Base-by-base conservation (phyloP, 2,113 vertebrate species). In the Siniperca knerii region DNA sequence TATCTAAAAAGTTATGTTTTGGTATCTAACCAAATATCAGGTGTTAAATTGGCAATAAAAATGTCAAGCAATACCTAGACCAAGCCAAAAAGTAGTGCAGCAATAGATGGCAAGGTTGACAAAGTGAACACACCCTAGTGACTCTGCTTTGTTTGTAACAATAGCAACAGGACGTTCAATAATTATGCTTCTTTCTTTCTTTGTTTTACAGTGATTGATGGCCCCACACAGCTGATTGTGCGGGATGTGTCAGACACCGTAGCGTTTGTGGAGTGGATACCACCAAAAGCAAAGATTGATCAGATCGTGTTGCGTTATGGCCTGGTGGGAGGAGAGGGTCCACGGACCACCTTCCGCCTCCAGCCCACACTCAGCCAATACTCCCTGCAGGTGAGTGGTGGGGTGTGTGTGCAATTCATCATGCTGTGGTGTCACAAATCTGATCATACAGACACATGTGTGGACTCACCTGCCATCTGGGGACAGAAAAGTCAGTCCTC, bases 281-380 rank as follows among this genome's bases (percentile, higher is more conserved):
- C 97, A 0, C 97, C 98, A 0, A 97, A 96, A 4, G 97, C 98
- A 81, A 98, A 96, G 94, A 97, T 99, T 21, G 98, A 99, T 15
- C 95, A 98, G 94, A 97, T 99, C 46, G 94, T 98, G 83, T 81
- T 99, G 90, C 97, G 97, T 76, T 99, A 98, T 0, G 97, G 97
- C 81, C 94, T 98, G 61, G 93, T 95, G 4, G 97, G 96, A 0
- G 96, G 96, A 16, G 96, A 97, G 78, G 97, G 97, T 0, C 97
- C 97, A 0, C 96, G 94, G 77, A 98, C 98, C 68, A 97, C 96
- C 33, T 98, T 99, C 94, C 97, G 97, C 78, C 96, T 99, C 37
- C 98, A 98, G 95, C 97, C 98, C 12, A 97, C 97, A 3, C 95
- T 98, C 83, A 99, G 97, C 94, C 98, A 99, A 87, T 99, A 99